Base-by-base conservation (phyloP, 2,113 vertebrate species). In the Ochotona princeps region DNA sequence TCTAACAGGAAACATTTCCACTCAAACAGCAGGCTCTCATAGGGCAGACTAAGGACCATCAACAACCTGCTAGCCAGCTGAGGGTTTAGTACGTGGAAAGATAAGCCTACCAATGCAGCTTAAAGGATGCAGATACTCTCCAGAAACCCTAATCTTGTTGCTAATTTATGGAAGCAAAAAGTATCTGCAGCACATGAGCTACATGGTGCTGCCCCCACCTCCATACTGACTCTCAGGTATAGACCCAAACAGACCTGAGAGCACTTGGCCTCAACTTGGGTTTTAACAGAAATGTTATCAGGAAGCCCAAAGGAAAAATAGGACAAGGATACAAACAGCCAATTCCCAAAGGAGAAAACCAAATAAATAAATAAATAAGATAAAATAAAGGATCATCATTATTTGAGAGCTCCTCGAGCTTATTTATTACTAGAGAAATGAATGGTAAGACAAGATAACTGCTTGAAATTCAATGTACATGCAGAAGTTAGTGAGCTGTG, bases 391-490 rank as follows among this genome's bases (percentile, higher is more conserved):
- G 54, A 57, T 57, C 54, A 44, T 57, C 6, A 90, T 84, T 60
- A 78, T 87, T 83, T 30, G 94, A 63, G 69, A 91, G 28, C 92
- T 89, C 30, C 38, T 91, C 57, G 83, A 72, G 23, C 60, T 90
- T 63, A 83, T 81, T 86, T 87, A 44, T 83, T 94, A 65, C 60
- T 66, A 72, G 28, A 90, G 44, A 93, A 90, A 90, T 72, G 49
- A 38, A 87, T 91, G 92, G 63, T 65, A 86, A 93, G 94, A 73
- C 13, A 78, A 54, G n/a, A 44, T 18, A 25, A 44, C 17, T 65
- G 51, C 67, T 93, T 94, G 91, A 87, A 96, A 93, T 70, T 54
- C 32, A 89, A 89, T 51, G 57, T 78, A 65, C 18, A 84, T 63
- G 60, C 54, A 73, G 81, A 92, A 78, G 28, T 83, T 82, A 91